Base-by-base conservation (phyloP, 2,113 vertebrate species). In the Laticauda laticaudata region DNA sequence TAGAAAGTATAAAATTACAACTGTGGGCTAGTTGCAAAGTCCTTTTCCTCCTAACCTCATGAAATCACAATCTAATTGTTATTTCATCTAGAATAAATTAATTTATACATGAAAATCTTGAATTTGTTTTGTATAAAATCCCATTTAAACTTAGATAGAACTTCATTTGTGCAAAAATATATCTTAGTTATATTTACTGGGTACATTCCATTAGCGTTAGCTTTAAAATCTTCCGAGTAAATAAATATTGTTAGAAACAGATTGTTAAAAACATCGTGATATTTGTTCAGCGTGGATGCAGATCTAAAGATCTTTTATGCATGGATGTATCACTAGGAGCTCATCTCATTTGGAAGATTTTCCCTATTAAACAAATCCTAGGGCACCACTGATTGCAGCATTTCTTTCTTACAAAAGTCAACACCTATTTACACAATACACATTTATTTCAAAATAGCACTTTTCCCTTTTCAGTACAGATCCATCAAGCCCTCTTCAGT, bases 1-100 rank as follows among this genome's bases (percentile, higher is more conserved):
- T 9, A 88, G 18, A 5, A 90, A 85, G 69, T 91, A 55, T 48
- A 34, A 87, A 18, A 5, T 0, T 26, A 29, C 55, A 54, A 54
- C 29, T 1, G 57, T 59, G 88, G 51, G 7, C 11, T 39, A 39
- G 0, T 0, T 0, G 0, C 64, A 29, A 21, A 23, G 55, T 1
- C 61, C 14, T 26, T 90, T 61, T 20, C 29, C 45, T 20, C 18
- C 45, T 51, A n/a, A 26, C 3, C 2, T 53, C n/a, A 48, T 90
- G 8, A 20, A 21, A 34, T 69, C 9, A 34, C 59, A 45, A 48
- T 15, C 43, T 61, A 64, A 90, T 61, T 64, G 48, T 53, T 54
- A 53, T n/a, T 90, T 90, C 26, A 24, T 48, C 24, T 34, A n/a
- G 23, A 39, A 29, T 39, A 45, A 10, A 90, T 48, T 18, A 89